Base-by-base conservation (phyloP, 2,888 invertebrate genomes). In the Pristionchus mayeri region DNA sequence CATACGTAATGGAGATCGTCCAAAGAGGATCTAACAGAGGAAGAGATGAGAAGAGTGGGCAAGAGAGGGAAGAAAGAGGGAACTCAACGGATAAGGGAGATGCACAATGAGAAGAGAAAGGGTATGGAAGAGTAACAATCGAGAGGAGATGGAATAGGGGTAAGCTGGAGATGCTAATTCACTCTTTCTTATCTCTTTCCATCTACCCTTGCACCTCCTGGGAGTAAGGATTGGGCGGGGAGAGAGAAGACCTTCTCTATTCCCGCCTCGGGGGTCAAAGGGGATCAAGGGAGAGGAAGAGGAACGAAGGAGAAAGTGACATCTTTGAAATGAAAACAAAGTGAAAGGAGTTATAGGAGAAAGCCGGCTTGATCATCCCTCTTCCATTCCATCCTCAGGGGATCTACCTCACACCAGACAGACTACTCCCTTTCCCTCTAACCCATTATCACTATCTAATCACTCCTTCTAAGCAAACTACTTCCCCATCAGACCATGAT, bases 191-290 rank as follows among this genome's bases (percentile, higher is more conserved):
- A 44, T 75, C 40, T 75, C 18, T 75, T 40, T n/a, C 75, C 75
- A 75, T 75, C 75, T 75, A 75, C 75, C 75, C 75, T 75, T 75
- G 40, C 75, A 75, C 75, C 40, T 63, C 63, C 63, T 63, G 57
- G 24, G 57, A 27, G 57, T 24, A n/a, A 57, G 57, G 57, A 27
- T 0, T 11, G n/a, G 9, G 57, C n/a, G n/a, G 57, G 57, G 57
- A 9, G 57, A 11, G 11, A 24, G 27, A 11, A 57, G 57, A 57
- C 63, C 34, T 63, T 24, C 24, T 54, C 54, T 54, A 54, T 54
- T 63, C 63, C 63, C 63, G 63, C 63, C 54, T 54, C 63, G 63
- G 63, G 34, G 63, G 63, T 63, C 63, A 63, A 63, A 63, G 63
- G 34, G 34, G 54, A 54, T 54, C 54, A 54, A 54, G 52, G 52